phyloP scores from a whole-genome alignment of 2,888 invertebrate species.

The Clivina fossor region DNA sequence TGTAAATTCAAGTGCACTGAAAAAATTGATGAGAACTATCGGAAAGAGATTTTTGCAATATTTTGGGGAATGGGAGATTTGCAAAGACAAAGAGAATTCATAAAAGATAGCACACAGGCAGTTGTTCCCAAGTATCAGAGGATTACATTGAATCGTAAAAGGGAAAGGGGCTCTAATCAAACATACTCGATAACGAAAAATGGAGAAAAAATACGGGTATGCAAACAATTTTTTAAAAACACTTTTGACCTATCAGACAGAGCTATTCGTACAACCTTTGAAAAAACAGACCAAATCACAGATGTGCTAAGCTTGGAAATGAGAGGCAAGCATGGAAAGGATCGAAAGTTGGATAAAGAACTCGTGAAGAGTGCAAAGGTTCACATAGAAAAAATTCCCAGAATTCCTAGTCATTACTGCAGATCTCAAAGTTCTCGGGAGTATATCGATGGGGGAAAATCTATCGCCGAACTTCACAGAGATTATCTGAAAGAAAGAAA shows the following conservation, averaged over 20 bases:
- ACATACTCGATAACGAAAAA: conserved; percentile 23
- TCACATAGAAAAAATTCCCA: conserved; percentile 35
- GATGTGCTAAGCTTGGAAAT: conserved; percentile 27
- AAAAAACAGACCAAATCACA: conserved; percentile 28
- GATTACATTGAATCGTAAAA: conserved; percentile 22
- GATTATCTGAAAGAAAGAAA: conserved; percentile 21
- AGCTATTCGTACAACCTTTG: conserved; percentile 25
- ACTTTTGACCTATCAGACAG: conserved; percentile 28
- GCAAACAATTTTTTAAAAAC: conserved; percentile 25
- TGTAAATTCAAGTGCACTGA: conserved; percentile 24
- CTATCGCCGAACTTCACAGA: conserved; percentile 10
- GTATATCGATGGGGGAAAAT: conserved; percentile 24
- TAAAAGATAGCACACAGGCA: conserved; percentile 17
- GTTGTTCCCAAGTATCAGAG: conserved; percentile 19
- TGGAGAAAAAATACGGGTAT: conserved; percentile 27
- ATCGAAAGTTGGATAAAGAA: conserved; percentile 27
- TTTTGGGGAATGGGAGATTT: conserved; percentile 19
- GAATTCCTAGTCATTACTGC: conserved; percentile 35
- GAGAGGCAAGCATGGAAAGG: conserved; percentile 29
- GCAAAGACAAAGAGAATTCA: conserved; percentile 23
- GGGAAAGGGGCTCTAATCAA: conserved; percentile 23
- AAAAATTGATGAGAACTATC: conserved; percentile 21
- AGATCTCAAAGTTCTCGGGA: conserved; percentile 30
- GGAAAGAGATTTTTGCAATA: conserved; percentile 18
- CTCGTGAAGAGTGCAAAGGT: conserved; percentile 26